phyloP scores from a whole-genome alignment of 2,797 vertebrate genomes.

The Nothura maculosa region DNA sequence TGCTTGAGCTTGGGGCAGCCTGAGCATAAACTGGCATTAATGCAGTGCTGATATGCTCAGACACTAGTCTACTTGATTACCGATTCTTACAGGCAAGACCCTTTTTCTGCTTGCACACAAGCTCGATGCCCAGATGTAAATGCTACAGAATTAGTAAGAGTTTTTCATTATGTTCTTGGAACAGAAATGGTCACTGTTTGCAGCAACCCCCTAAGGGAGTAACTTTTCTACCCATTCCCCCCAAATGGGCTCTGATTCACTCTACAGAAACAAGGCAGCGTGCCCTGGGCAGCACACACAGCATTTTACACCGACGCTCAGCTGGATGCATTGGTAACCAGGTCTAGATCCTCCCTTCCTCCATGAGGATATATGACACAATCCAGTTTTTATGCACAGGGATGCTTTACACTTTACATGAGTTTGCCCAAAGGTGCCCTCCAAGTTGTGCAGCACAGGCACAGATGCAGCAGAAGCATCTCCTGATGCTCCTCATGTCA shows the following conservation, averaged over 20 bases:
- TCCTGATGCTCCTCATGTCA: background rate
- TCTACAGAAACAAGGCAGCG: background rate
- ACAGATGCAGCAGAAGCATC: background rate
- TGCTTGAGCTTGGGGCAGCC: background rate
- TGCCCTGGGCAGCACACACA: background rate
- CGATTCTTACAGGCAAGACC: conserved; percentile 15
- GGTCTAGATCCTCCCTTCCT: background rate
- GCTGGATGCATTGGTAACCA: background rate
- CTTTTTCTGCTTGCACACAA: background rate
- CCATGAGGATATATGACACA: background rate
- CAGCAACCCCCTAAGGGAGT: background rate
- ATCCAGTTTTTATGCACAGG: background rate
- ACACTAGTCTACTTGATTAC: background rate
- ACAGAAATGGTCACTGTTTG: background rate
- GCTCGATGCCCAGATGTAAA: background rate
- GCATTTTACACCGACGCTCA: background rate
- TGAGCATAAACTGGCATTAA: background rate
- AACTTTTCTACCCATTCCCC: background rate
- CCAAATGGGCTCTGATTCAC: background rate
- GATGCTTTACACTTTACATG: background rate
- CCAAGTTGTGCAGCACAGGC: background rate
- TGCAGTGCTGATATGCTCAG: background rate
- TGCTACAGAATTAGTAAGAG: background rate
- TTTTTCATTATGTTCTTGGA: background rate
- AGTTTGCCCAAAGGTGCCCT: background rate